Conservation (phyloP, 2,888 invertebrate genomes). For the Orchesella flavescens region DNA sequence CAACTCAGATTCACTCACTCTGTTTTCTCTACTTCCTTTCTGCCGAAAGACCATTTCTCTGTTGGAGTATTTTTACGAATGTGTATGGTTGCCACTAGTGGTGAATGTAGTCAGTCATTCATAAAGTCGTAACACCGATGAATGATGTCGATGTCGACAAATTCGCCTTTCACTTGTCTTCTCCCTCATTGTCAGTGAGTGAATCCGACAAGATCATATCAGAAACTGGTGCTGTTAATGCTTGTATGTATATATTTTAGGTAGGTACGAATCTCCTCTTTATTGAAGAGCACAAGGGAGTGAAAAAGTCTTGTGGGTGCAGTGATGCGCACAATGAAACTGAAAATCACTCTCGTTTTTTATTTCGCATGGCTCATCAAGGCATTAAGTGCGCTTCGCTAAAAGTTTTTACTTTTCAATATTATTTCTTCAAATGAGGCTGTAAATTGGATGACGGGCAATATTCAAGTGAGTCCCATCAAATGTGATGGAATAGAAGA, state of each 20-base stretch:
- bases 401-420: slow-evolving; percentile 26
- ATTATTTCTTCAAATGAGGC: slow-evolving; percentile 10
- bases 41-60: neutral
- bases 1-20: neutral
- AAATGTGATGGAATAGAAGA: neutral
- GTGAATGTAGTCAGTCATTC: slow-evolving; percentile 35
- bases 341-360: slow-evolving; percentile 18
- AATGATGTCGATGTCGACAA: slow-evolving; percentile 42
- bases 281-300: too few species aligned
- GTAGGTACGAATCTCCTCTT: too few species aligned
- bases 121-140: slow-evolving; percentile 42
- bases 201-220: slow-evolving; percentile 27
- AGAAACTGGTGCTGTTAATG: neutral
- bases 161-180: slow-evolving; percentile 31
- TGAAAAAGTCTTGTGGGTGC: neutral
- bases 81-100: neutral
- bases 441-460: slow-evolving; percentile 24
- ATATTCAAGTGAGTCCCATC: neutral
- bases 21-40: neutral
- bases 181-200: neutral
- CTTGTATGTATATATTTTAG: too few species aligned
- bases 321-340: slow-evolving; percentile 15
- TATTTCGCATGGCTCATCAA: slow-evolving; percentile 47
- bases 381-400: slow-evolving; percentile 9
- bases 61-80: neutral